A percentile compares a stretch with the other conserved stretches of the same genome.
These are phyloP conservation scores for Morpho achilles DNA, from an alignment of 2,888 invertebrate species.

Conservation along the genomic window DNA sequence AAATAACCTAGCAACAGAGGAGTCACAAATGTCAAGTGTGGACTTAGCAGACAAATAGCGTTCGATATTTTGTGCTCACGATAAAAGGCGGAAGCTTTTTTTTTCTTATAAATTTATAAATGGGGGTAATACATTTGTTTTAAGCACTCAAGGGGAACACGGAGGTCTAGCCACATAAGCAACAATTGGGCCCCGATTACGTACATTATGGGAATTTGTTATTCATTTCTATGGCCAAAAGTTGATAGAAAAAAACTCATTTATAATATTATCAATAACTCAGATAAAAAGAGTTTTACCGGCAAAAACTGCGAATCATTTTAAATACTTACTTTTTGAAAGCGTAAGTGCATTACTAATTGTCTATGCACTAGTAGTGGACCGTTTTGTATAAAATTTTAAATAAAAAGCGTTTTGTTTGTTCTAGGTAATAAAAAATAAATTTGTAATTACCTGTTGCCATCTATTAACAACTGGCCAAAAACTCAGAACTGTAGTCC, in stretches of 20 bases:
- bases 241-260: background rate
- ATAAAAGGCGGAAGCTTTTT: constrained; percentile 27
- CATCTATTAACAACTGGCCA: too few relatives aligned
- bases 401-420: too few relatives aligned
- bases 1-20: constrained; percentile 13
- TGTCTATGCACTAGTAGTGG: too few relatives aligned
- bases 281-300: too few relatives aligned
- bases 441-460: too few relatives aligned
- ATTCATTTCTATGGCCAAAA: constrained; percentile 34
- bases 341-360: too few relatives aligned
- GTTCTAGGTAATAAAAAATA: too few relatives aligned
- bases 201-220: constrained; percentile 22
- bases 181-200: constrained; percentile 33
- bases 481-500: too few relatives aligned
- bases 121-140: constrained; percentile 17
- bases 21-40: constrained; percentile 14
- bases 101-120: constrained; percentile 10
- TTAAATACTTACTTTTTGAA: too few relatives aligned
- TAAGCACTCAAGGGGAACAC: constrained; percentile 34
- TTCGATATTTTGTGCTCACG: constrained; percentile 27
- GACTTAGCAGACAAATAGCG: constrained; percentile 25
- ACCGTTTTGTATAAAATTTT: too few relatives aligned
- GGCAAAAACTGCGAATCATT: too few relatives aligned
- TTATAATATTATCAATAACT: background rate
- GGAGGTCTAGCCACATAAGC: constrained; percentile 36